Conservation (phyloP, 2,888 invertebrate genomes). For the Unio delphinus region DNA sequence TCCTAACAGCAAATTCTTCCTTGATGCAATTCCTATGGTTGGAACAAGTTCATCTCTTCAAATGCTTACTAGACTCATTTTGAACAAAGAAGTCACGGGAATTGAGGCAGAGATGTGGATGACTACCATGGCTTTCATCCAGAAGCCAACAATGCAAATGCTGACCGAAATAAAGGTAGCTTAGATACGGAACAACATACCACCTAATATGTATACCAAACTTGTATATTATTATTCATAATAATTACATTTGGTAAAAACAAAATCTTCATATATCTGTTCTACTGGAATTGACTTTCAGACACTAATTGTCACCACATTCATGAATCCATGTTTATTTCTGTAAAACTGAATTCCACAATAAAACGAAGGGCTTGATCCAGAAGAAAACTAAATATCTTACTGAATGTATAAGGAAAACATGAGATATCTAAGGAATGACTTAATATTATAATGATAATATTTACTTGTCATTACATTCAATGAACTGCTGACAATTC, state of each 20-base stretch:
- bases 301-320: not conserved
- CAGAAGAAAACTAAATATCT: not conserved
- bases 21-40: slow-evolving; percentile 89
- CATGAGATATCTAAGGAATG: not conserved
- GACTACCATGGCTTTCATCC: slow-evolving; percentile 86
- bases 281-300: not conserved
- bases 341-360: no score
- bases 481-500: no score
- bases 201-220: not conserved
- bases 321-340: no score
- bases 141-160: slow-evolving; percentile 72
- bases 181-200: no score
- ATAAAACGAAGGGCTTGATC: not conserved
- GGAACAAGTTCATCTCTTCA: slow-evolving; percentile 86
- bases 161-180: slow-evolving; percentile 70
- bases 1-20: slow-evolving; percentile 78
- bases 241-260: no score
- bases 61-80: slow-evolving; percentile 86
- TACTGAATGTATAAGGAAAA: not conserved
- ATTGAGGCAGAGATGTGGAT: slow-evolving; percentile 86
- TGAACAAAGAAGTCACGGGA: slow-evolving; percentile 77
- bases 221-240: not conserved
- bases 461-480: no score
- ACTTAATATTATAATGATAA: no score
- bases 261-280: no score